A percentile compares a stretch with the other conserved stretches of the same genome.
Conservation (phyloP, 2,113 vertebrate species). For the Toxotes chatareus region DNA sequence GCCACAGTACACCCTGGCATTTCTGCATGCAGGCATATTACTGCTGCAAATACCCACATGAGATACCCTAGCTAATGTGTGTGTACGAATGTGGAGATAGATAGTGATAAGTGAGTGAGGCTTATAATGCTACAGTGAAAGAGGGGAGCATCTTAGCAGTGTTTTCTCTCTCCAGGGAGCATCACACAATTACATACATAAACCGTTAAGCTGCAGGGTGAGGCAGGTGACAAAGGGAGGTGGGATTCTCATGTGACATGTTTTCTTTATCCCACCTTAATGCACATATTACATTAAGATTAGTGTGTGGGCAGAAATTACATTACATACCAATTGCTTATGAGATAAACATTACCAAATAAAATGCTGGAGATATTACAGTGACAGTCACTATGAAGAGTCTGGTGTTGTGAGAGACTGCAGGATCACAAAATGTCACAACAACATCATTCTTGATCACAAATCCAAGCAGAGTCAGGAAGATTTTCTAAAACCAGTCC, state of each 20-base stretch:
- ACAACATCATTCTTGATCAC: neutral
- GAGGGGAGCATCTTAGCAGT: neutral
- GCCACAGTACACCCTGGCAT: constrained; percentile 31
- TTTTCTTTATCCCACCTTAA: constrained; percentile 12
- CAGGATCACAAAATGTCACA: constrained; percentile 44
- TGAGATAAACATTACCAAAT: too few species aligned
- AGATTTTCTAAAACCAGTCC: constrained; percentile 24
- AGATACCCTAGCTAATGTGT: neutral
- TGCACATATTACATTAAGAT: constrained; percentile 8
- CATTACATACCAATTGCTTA: neutral
- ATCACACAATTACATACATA: neutral
- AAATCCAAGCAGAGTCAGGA: constrained; percentile 21
- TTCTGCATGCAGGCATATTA: constrained; percentile 40
- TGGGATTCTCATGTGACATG: neutral
- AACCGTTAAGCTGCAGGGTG: neutral
- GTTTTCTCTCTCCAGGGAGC: neutral
- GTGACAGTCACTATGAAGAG: neutral
- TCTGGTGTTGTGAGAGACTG: constrained; percentile 15
- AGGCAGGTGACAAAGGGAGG: constrained; percentile 1
- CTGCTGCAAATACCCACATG: constrained; percentile 36
- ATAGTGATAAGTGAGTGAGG: neutral
- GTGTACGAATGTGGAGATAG: neutral
- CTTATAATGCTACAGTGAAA: neutral
- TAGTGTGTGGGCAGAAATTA: constrained; percentile 11
- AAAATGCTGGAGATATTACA: neutral